Conservation (phyloP, 2,113 vertebrate genomes). For the Pomatostomus ruficeps region DNA sequence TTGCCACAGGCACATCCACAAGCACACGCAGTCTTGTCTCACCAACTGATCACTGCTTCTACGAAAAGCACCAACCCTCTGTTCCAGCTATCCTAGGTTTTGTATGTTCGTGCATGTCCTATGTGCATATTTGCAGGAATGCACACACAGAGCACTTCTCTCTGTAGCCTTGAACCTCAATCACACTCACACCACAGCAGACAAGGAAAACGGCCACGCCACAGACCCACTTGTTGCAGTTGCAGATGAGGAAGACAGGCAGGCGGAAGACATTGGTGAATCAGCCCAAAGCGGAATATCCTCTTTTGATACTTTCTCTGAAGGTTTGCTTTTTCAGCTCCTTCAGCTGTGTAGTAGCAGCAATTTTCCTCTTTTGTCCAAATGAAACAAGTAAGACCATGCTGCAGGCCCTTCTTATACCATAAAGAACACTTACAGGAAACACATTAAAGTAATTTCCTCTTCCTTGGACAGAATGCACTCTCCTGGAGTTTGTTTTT, state of each 20-base stretch:
- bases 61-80: neutral
- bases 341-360: neutral
- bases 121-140: neutral
- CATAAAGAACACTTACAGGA: neutral
- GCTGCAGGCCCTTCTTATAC: neutral
- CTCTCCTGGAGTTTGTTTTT: neutral
- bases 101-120: neutral
- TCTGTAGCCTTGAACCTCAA: neutral
- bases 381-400: neutral
- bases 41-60: neutral
- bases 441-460: neutral
- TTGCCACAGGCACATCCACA: neutral
- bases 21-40: neutral
- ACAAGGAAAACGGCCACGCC: neutral
- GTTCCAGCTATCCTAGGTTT: neutral
- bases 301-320: neutral
- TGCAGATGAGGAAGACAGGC: neutral
- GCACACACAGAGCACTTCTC: neutral
- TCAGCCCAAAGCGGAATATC: neutral
- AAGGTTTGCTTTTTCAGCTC: neutral
- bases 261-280: neutral
- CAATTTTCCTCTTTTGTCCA: neutral
- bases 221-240: neutral
- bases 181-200: neutral
- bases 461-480: neutral